Evolutionary conservation across 92 coral and sea anemone genomes (phyloP).

Genomic region (Palythoa caribaeorum): DNA sequence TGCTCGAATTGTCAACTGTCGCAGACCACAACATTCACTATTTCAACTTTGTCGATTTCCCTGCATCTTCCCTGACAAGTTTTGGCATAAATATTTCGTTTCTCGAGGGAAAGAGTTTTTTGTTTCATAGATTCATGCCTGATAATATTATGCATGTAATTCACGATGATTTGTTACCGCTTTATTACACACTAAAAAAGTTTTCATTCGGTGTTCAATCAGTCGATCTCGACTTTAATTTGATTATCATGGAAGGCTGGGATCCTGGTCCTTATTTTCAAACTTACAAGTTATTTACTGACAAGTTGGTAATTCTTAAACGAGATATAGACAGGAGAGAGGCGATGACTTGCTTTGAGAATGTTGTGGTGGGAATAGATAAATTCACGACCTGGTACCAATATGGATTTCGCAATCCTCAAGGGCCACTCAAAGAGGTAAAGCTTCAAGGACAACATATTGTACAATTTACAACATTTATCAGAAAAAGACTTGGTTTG

Average conservation of each 20-base stretch:
- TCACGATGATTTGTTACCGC: slow-evolving; percentile 93
- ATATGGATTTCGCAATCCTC: slow-evolving; percentile 90
- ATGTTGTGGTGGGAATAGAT: slow-evolving; percentile 86
- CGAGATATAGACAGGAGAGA: slow-evolving; percentile 49
- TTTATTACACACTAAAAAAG: slow-evolving; percentile 83
- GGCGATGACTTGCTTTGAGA: slow-evolving; percentile 80
- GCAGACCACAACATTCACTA: slow-evolving; percentile 92
- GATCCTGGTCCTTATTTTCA: slow-evolving; percentile 78
- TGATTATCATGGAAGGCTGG: slow-evolving; percentile 94
- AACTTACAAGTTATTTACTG: slow-evolving; percentile 79
- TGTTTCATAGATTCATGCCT: slow-evolving; percentile 91
- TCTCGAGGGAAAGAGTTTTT: slow-evolving; percentile 73
- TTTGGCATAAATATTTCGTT: slow-evolving; percentile 67
- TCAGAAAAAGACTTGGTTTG: slow-evolving; percentile 68
- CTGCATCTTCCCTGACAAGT: slow-evolving; percentile 60
- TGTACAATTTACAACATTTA: slow-evolving; percentile 75
- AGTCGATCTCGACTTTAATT: slow-evolving; percentile 63
- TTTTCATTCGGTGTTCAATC: slow-evolving; percentile 53
- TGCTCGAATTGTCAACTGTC: slow-evolving; percentile 91
- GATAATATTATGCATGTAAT: slow-evolving; percentile 95
- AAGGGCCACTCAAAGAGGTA: slow-evolving; percentile 76
- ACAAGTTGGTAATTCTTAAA: slow-evolving; percentile 61
- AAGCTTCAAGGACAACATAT: slow-evolving; percentile 67
- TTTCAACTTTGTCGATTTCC: slow-evolving; percentile 91
- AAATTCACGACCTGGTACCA: slow-evolving; percentile 97